Evolutionary conservation across 1,140 invertebrate species (phyloP).

Genomic region (Homalodisca vitripennis): DNA sequence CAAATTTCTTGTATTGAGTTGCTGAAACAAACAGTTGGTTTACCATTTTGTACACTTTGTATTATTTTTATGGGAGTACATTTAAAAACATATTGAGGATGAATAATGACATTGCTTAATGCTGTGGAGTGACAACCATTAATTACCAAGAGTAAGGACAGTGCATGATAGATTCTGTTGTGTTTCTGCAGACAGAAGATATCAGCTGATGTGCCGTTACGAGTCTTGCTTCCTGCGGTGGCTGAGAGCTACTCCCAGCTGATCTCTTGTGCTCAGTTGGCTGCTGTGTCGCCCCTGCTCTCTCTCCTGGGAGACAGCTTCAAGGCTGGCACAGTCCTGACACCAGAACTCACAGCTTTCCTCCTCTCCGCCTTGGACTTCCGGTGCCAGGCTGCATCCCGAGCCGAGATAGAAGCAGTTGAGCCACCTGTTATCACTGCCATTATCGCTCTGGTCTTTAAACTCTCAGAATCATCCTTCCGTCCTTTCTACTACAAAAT

Average conservation of each 20-base stretch:
- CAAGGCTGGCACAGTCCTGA: constrained; percentile 59
- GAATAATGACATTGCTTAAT: too few relatives aligned
- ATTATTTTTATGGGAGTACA: too few relatives aligned
- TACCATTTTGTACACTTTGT: too few relatives aligned
- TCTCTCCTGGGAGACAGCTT: constrained; percentile 71
- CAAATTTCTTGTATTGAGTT: too few relatives aligned
- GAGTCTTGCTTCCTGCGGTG: constrained; percentile 75
- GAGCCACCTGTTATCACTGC: constrained; percentile 74
- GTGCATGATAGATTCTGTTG: too few relatives aligned
- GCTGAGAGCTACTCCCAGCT: constrained; percentile 64
- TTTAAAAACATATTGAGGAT: too few relatives aligned
- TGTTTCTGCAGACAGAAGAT: constrained; percentile 61
- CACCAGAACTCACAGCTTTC: constrained; percentile 66
- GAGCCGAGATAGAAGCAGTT: constrained; percentile 49
- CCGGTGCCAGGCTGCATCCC: constrained; percentile 48
- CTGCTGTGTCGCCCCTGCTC: constrained; percentile 69
- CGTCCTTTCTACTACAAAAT: constrained; percentile 83
- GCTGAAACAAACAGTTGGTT: too few relatives aligned
- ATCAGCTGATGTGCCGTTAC: constrained; percentile 62
- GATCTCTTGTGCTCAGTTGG: constrained; percentile 56
- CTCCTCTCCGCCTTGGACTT: constrained; percentile 77
- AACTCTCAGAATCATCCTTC: constrained; percentile 85
- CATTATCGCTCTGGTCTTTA: constrained; percentile 74
- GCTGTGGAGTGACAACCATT: too few relatives aligned
- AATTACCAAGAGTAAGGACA: too few relatives aligned